These are phyloP conservation scores for Oophaga pumilio DNA, from an alignment of 2,113 vertebrate species.

Conservation along the genomic window DNA sequence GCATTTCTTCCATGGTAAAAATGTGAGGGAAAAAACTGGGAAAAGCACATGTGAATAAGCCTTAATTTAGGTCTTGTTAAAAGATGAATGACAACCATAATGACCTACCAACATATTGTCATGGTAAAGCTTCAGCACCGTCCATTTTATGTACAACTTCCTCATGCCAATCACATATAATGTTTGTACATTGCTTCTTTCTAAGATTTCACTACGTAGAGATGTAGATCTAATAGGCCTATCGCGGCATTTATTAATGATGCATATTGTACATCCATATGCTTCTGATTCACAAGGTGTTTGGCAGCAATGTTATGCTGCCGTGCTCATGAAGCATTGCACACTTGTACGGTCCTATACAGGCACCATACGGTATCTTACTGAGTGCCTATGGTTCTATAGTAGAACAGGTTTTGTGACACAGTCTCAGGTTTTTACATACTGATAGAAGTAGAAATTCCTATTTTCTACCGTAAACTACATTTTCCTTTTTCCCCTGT, in stretches of 20 bases:
- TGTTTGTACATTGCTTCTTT: background rate
- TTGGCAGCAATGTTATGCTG: too few relatives aligned
- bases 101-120: background rate
- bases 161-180: background rate
- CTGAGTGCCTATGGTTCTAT: background rate
- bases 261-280: background rate
- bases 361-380: background rate
- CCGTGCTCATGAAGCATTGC: background rate
- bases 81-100: background rate
- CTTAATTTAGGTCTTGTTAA: background rate
- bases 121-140: background rate
- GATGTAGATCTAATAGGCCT: background rate
- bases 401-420: background rate
- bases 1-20: too few relatives aligned
- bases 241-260: background rate
- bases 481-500: background rate
- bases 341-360: background rate
- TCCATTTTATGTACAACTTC: background rate
- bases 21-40: background rate
- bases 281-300: background rate
- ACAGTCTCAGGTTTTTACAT: background rate
- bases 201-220: background rate
- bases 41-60: background rate
- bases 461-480: background rate
- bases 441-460: background rate